Evolutionary conservation across 2,888 invertebrate species (phyloP).

Genomic region (Ormyrus thymus): DNA sequence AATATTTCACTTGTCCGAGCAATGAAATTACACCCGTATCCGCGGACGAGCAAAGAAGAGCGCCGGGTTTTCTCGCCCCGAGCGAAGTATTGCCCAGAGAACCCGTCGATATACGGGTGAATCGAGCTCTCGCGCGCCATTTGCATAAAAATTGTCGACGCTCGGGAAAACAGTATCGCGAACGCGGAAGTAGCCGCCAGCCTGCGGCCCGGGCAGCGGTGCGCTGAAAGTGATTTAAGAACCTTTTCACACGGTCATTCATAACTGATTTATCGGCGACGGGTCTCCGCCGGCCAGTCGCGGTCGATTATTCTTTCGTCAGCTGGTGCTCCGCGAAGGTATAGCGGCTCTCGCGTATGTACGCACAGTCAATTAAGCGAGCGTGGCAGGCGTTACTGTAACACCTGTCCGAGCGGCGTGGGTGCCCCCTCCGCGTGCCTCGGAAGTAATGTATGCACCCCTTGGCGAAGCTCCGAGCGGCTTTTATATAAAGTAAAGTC

Average conservation of each 20-base stretch:
- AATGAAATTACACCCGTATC: constrained; percentile 18
- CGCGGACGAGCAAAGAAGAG: background rate
- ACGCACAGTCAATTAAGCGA: constrained; percentile 46
- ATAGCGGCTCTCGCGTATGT: constrained; percentile 31
- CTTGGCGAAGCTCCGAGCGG: constrained; percentile 56
- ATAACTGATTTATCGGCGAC: constrained; percentile 46
- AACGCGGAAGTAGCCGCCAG: constrained; percentile 12
- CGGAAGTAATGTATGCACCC: constrained; percentile 74
- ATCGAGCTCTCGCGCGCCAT: no score
- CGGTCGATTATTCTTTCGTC: constrained; percentile 49
- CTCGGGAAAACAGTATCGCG: background rate
- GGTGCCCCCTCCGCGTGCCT: constrained; percentile 63
- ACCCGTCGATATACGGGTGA: no score
- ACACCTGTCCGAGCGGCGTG: constrained; percentile 72
- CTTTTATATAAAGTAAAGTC: constrained; percentile 63
- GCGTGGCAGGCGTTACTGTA: constrained; percentile 60
- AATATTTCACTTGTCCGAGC: background rate
- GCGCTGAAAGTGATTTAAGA: constrained; percentile 35
- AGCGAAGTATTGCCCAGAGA: no score
- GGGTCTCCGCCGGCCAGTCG: constrained; percentile 3
- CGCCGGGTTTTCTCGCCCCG: no score
- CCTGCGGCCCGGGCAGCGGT: background rate
- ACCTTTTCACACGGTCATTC: constrained; percentile 45
- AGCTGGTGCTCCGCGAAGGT: constrained; percentile 43
- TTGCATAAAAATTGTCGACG: background rate